Evolutionary conservation across 2,888 invertebrate genomes (phyloP), one percentile per base, ranked within the genome.

Genomic region (Oscheius sp.): DNA sequence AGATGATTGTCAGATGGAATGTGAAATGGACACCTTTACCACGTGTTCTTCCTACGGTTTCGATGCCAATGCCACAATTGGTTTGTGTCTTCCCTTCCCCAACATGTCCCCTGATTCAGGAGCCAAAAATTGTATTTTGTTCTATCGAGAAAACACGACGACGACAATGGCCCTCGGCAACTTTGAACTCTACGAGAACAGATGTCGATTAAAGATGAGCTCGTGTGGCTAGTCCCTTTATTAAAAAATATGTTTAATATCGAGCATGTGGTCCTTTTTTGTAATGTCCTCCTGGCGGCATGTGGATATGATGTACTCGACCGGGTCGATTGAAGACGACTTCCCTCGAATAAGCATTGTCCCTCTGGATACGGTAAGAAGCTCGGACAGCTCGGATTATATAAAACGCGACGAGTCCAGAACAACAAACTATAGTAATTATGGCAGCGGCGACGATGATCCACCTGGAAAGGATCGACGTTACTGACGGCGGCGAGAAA

Each of bases 341-440:
- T 72, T 80, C 78, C 61, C 77, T 55, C 58, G 74, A 72, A 1
- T 75, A 59, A 35, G 75, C 76, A 46, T 76, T 72, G 49, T 76
- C 74, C 18, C 69, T 72, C 69, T 80, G 80, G 69, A 80, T 74
- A 29, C 76, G 77, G 56, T 78, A 85, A 9, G 82, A 80, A 25
- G 76, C 76, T 52, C 85, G 74, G 12, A 85, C 80, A 3, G 85
- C 84, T 23, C 85, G 68, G 49, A 75, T 76, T 23, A 83, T 78
- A 69, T 85, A 85, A 66, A 85, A 85, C 1, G 84, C 83, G 16
- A 85, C 85, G 0, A 85, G 74, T 0, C 78, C 74, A 7, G 85
- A 84, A 68, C 85, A 85, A 1, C 77, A 71, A 5, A 82, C 72
- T 13, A 85, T 75, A 7, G 83, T 82, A 9, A 84, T 78, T 12